Evolutionary conservation across 2,113 vertebrate species (phyloP).

Genomic region (Scartelaos histophorus): DNA sequence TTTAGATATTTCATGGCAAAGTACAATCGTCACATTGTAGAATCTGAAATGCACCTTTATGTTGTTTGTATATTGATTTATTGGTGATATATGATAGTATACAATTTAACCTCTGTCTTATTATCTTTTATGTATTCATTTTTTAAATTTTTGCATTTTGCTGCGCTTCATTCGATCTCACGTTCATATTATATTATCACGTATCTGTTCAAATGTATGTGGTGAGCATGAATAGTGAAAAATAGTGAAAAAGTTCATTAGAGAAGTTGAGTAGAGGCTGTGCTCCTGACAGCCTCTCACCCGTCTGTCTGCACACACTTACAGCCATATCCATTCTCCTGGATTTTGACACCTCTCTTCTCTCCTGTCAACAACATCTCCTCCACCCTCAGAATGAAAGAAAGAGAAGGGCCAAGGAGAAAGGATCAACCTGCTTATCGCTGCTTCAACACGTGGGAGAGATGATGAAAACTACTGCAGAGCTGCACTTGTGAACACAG

Average conservation of each 20-base stretch:
- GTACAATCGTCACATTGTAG: no score
- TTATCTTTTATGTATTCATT: not conserved
- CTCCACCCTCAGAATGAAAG: slow-evolving; percentile 49
- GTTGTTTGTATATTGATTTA: no score
- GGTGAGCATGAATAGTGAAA: no score
- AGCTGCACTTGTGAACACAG: not conserved
- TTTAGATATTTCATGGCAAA: no score
- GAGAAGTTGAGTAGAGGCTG: not conserved
- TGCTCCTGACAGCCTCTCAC: slow-evolving; percentile 20
- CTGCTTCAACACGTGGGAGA: slow-evolving; percentile 35
- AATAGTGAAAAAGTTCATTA: not conserved
- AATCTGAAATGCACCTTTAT: no score
- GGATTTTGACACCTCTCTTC: slow-evolving; percentile 55
- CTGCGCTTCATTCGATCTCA: no score
- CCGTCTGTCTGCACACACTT: slow-evolving; percentile 25
- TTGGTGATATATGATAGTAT: no score
- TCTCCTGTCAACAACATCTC: slow-evolving; percentile 49
- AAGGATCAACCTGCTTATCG: slow-evolving; percentile 51
- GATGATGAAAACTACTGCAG: slow-evolving; percentile 21
- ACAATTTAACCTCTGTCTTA: no score
- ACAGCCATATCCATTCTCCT: slow-evolving; percentile 23
- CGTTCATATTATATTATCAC: no score
- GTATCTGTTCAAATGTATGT: no score
- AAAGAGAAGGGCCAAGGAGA: slow-evolving; percentile 32
- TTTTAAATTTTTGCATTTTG: not conserved